Evolutionary conservation across 2,888 invertebrate genomes (phyloP).

Genomic region (Drosophila emarginata): DNA sequence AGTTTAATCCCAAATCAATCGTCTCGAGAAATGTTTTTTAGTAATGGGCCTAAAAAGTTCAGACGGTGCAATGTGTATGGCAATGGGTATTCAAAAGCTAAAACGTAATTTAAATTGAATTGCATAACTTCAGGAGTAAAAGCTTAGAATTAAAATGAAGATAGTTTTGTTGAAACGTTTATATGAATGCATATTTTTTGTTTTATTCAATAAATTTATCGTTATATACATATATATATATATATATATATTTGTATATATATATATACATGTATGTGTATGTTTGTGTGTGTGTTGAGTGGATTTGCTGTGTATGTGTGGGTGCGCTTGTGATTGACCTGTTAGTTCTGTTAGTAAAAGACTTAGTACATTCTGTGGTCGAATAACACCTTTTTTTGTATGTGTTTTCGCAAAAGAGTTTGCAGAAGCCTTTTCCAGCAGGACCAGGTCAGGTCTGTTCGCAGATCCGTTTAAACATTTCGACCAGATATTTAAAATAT

Average conservation of each 20-base stretch:
- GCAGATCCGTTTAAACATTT: not conserved
- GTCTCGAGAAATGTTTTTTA: no score
- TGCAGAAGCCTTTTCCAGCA: not conserved
- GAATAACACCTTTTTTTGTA: not conserved
- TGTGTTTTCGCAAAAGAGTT: not conserved
- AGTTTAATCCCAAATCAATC: no score
- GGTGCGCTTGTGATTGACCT: slow-evolving; percentile 13
- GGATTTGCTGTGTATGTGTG: slow-evolving; percentile 9
- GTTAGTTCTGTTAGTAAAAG: slow-evolving; percentile 8
- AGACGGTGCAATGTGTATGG: no score
- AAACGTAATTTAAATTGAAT: not conserved
- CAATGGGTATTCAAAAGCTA: no score
- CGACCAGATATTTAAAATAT: not conserved
- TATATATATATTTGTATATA: slow-evolving; percentile 44
- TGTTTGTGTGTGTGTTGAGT: slow-evolving; percentile 15
- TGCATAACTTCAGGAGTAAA: slow-evolving; percentile 11
- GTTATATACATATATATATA: slow-evolving; percentile 51
- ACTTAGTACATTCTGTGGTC: not conserved
- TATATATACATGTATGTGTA: slow-evolving; percentile 1
- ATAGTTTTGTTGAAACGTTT: not conserved
- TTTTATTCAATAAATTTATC: slow-evolving; percentile 73
- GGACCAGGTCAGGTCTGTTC: not conserved
- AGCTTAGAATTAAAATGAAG: slow-evolving; percentile 35
- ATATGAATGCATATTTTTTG: slow-evolving; percentile 62
- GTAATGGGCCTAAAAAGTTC: no score